A percentile compares a stretch with the other conserved stretches of the same genome.
These are phyloP conservation scores for Tauraco erythrolophus DNA, from an alignment of 2,113 vertebrate genomes.

Conservation along the genomic window DNA sequence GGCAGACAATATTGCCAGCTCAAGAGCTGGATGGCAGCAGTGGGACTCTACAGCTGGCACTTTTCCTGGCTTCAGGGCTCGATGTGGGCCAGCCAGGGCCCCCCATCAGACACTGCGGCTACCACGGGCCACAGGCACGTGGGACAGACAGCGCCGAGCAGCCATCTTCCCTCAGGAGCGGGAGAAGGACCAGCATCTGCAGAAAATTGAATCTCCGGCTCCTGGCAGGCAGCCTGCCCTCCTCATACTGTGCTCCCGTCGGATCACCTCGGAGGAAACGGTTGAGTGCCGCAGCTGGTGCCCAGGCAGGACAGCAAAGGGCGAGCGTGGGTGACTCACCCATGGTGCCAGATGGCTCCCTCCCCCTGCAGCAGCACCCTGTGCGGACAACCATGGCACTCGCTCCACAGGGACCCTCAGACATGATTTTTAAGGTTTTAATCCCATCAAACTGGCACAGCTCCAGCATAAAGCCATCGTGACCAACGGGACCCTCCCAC, in stretches of 20 bases:
- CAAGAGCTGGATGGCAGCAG: background rate
- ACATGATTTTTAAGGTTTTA: background rate
- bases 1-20: accelerated
- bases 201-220: background rate
- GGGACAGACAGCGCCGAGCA: accelerated
- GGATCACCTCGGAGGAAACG: background rate
- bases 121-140: accelerated
- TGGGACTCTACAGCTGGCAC: background rate
- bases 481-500: background rate
- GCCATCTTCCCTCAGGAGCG: background rate
- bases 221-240: background rate
- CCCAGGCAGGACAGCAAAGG: background rate
- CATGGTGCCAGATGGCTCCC: accelerated
- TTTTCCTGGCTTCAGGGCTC: background rate
- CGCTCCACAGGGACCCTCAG: background rate
- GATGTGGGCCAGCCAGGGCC: background rate
- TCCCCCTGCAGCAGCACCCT: background rate
- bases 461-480: accelerated
- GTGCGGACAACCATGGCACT: accelerated
- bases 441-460: background rate
- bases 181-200: background rate
- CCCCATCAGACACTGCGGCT: background rate
- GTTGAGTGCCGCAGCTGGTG: background rate
- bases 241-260: accelerated
- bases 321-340: accelerated